Evolutionary conservation across 2,113 vertebrate genomes (phyloP).

Genomic region (Ammodytes dubius): DNA sequence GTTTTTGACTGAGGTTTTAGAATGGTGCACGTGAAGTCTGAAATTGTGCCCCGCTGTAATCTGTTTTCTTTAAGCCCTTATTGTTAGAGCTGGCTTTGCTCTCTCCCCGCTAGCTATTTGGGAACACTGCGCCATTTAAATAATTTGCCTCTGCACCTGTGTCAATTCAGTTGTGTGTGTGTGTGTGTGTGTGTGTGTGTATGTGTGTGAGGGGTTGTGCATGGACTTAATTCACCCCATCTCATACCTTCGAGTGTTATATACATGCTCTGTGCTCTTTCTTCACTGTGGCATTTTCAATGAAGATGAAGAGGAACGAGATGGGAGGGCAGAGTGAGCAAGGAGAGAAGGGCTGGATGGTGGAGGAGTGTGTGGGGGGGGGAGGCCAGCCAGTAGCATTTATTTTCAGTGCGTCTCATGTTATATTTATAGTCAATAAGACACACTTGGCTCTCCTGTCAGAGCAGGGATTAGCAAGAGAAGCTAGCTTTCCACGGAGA

Average conservation of each 20-base stretch:
- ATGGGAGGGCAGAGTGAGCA: constrained; percentile 64
- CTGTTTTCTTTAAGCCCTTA: constrained; percentile 48
- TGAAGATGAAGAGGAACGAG: constrained; percentile 65
- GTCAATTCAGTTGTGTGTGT: constrained; percentile 10
- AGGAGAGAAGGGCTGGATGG: constrained; percentile 1
- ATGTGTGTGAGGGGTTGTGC: constrained; percentile 11
- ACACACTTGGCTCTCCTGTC: constrained; percentile 84
- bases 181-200: background rate
- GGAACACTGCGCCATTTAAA: constrained; percentile 48
- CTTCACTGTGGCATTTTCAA: constrained; percentile 74
- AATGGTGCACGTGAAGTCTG: constrained; percentile 19
- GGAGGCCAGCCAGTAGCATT: constrained; percentile 60
- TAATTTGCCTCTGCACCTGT: constrained; percentile 46
- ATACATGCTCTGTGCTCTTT: constrained; percentile 51
- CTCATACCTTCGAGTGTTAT: constrained; percentile 49
- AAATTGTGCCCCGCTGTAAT: constrained; percentile 42
- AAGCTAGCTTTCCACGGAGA: constrained; percentile 73
- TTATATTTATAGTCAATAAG: constrained; percentile 89
- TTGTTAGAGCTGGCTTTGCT: constrained; percentile 22
- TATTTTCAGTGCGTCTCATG: constrained; percentile 86
- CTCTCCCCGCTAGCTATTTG: constrained; percentile 43
- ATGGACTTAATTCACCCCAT: constrained; percentile 53
- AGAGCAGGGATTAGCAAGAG: constrained; percentile 83
- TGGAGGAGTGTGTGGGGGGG: constrained; percentile 20
- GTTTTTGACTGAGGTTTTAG: constrained; percentile 39